Evolutionary conservation across 1,140 invertebrate genomes (phyloP).

Genomic region (Achroia grisella): DNA sequence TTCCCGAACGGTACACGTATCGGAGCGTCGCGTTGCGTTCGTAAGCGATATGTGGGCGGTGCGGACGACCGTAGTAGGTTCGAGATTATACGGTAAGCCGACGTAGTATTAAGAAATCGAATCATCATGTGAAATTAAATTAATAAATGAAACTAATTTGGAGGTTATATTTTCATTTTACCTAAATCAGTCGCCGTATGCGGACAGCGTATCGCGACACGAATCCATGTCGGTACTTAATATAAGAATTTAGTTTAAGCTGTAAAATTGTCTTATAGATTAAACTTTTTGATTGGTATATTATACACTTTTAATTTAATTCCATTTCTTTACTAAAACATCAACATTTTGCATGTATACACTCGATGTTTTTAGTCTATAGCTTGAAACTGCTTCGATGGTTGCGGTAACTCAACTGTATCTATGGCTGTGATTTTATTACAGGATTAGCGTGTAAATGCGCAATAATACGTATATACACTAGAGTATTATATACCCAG

Average conservation of each 20-base stretch:
- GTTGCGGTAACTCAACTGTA: constrained; percentile 16
- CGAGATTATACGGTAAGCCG: constrained; percentile 10
- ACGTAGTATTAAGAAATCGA: constrained; percentile 3
- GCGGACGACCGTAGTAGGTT: background rate
- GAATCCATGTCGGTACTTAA: background rate
- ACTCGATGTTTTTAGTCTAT: background rate
- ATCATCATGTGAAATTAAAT: constrained; percentile 23
- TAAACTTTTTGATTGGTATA: constrained; percentile 17
- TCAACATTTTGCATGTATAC: constrained; percentile 20
- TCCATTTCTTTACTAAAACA: constrained; percentile 15
- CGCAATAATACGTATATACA: background rate
- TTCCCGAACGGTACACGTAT: constrained; percentile 3
- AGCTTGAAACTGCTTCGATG: constrained; percentile 20
- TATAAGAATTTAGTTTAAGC: constrained; percentile 12
- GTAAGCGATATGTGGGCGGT: background rate
- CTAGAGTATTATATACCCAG: background rate
- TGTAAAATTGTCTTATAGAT: constrained; percentile 27
- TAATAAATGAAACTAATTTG: constrained; percentile 18
- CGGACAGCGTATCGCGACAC: background rate
- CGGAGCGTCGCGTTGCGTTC: constrained; percentile 1
- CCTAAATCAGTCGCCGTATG: background rate
- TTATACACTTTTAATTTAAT: constrained; percentile 18
- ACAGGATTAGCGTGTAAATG: constrained; percentile 6
- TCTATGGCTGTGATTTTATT: constrained; percentile 20
- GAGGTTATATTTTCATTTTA: constrained; percentile 14